A percentile compares a stretch with the other conserved stretches of the same genome.
These are phyloP conservation scores for Trinectes maculatus DNA, from an alignment of 2,113 vertebrate species.

Conservation along the genomic window DNA sequence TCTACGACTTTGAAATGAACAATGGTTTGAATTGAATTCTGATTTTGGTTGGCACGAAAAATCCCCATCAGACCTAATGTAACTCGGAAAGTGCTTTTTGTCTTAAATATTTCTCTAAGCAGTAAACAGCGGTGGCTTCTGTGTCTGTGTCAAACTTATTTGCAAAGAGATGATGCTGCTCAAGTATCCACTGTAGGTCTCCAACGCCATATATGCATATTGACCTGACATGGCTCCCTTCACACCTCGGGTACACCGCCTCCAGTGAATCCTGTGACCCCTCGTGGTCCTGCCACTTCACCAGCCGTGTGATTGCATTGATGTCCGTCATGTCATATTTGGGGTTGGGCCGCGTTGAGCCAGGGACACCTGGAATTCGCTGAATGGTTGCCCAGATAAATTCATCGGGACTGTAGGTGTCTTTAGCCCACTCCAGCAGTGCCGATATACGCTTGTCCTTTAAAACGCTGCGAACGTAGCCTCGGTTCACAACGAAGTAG, in stretches of 20 bases:
- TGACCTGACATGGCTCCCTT: conserved; percentile 82
- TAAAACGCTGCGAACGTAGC: conserved; percentile 82
- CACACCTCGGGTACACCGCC: conserved; percentile 86
- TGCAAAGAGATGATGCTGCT: conserved; percentile 89
- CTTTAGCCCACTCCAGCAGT: conserved; percentile 88
- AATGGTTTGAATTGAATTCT: not conserved
- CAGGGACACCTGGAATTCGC: conserved; percentile 86
- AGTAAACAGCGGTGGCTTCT: conserved; percentile 85
- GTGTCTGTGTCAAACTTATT: conserved; percentile 90
- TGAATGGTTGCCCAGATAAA: conserved; percentile 93
- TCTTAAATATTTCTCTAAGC: conserved; percentile 88
- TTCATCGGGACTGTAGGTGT: conserved; percentile 92
- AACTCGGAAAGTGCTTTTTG: conserved; percentile 71
- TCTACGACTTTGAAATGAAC: not conserved
- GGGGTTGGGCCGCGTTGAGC: conserved; percentile 76
- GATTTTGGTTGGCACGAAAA: not conserved
- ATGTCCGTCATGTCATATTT: conserved; percentile 89
- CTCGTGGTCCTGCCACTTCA: conserved; percentile 89
- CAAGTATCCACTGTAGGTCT: conserved; percentile 87
- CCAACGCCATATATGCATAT: conserved; percentile 89
- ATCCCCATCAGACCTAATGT: not conserved
- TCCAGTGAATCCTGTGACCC: conserved; percentile 76
- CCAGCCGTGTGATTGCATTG: conserved; percentile 84
- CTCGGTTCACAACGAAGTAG: conserved; percentile 87
- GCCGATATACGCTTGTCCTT: conserved; percentile 74